phyloP scores from a whole-genome alignment of 23 tunicate genomes.

The Halocynthia aurantium region DNA sequence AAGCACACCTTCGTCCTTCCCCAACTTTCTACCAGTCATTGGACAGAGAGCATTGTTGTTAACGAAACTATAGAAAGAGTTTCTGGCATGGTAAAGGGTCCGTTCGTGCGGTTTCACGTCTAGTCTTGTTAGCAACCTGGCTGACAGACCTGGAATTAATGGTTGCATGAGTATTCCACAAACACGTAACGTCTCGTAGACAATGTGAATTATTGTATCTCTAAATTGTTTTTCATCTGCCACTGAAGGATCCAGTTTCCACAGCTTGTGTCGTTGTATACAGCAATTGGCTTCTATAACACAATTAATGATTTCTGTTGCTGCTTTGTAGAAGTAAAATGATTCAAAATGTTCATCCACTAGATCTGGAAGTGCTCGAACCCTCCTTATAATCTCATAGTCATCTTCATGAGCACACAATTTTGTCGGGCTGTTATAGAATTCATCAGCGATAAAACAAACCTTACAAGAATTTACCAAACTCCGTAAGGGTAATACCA shows the following conservation, averaged over 20 bases:
- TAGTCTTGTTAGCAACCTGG: slow-evolving; percentile 20
- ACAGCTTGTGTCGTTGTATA: slow-evolving; percentile 42
- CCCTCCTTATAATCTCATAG: slow-evolving; percentile 19
- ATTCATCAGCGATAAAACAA: too few relatives aligned
- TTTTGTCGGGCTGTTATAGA: not conserved
- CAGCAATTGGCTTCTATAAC: slow-evolving; percentile 46
- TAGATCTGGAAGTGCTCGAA: slow-evolving; percentile 41
- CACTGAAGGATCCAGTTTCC: slow-evolving; percentile 28
- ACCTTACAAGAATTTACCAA: too few relatives aligned
- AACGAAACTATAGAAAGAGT: slow-evolving; percentile 23
- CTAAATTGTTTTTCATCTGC: slow-evolving; percentile 14
- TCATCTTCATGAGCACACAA: slow-evolving; percentile 6
- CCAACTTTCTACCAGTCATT: slow-evolving; percentile 11
- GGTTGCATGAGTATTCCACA: slow-evolving; percentile 75
- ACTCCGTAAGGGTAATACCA: too few relatives aligned
- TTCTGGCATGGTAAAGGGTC: slow-evolving; percentile 29
- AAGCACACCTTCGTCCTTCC: slow-evolving; percentile 11
- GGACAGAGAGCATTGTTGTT: not conserved
- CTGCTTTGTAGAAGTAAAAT: slow-evolving; percentile 43
- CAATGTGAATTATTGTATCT: slow-evolving; percentile 42
- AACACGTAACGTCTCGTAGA: slow-evolving; percentile 79
- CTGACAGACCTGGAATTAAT: slow-evolving; percentile 38
- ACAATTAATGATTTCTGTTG: slow-evolving; percentile 29
- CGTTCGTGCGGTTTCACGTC: slow-evolving; percentile 22
- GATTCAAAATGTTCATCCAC: slow-evolving; percentile 21